These are phyloP conservation scores for Oscarella lobularis DNA, from an alignment of 37 sponge, comb jelly and placozoan genomes.

Conservation along the genomic window DNA sequence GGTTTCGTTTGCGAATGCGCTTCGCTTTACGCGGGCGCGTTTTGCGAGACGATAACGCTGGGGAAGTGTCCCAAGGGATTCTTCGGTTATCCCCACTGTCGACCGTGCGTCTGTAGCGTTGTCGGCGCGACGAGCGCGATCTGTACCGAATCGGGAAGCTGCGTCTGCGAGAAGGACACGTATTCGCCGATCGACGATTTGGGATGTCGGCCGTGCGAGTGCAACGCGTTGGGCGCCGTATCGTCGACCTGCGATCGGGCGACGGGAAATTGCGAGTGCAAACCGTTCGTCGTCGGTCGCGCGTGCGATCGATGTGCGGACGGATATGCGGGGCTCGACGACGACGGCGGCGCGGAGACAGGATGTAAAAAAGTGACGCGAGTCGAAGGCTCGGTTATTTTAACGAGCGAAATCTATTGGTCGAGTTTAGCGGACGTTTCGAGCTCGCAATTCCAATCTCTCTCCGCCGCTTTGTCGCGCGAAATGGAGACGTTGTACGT, in stretches of 20 bases:
- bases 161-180: not conserved
- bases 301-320: not conserved
- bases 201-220: not conserved
- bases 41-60: not conserved
- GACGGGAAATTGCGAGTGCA: not conserved
- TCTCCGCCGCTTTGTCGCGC: too few relatives aligned
- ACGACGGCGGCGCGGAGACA: too few relatives aligned
- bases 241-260: not conserved
- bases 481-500: too few relatives aligned
- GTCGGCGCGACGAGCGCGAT: not conserved
- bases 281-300: not conserved
- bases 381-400: too few relatives aligned
- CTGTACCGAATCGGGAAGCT: not conserved
- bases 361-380: too few relatives aligned
- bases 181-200: not conserved
- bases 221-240: not conserved
- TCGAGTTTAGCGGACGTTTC: too few relatives aligned
- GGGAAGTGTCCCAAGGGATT: not conserved
- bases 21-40: not conserved
- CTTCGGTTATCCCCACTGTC: not conserved
- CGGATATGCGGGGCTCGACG: not conserved
- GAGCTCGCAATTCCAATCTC: too few relatives aligned
- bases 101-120: not conserved
- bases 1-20: not conserved
- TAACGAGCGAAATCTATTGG: too few relatives aligned